Evolutionary conservation across 2,888 invertebrate species (phyloP), one percentile per base, ranked within the genome.

Genomic region (Machimus rusticus): DNA sequence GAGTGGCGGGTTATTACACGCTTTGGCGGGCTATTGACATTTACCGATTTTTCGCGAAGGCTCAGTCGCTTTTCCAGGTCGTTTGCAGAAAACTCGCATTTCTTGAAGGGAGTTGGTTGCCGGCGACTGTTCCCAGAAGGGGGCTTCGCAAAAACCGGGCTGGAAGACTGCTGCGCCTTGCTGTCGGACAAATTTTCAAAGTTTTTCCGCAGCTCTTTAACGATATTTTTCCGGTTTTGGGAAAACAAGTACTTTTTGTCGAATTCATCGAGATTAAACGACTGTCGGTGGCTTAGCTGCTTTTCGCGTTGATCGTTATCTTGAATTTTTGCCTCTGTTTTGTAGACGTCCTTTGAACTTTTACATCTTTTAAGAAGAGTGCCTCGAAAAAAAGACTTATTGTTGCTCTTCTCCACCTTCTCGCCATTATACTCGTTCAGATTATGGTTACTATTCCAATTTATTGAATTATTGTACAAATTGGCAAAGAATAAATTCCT

Each of bases 171-270:
- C n/a, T 19, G 57, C 16, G n/a, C 43, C 39, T 37, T 81, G 31
- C 34, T 57, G 31, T 85, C 77, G 39, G 76, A 37, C 31, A 55
- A 76, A 78, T 87, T 89, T 88, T 89, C 89, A 74, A 89, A 89
- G 87, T 89, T 89, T 79, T 89, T 89, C 6, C 89, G 88, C 78
- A 89, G 74, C 81, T 89, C 89, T 74, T 89, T 88, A 28, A 89
- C 89, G 12, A 88, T 87, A 87, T 87, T 89, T 57, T 88, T 87
- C 9, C 88, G 84, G 85, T 87, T 88, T 34, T 88, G 86, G 9
- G 89, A 88, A 55, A 87, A 89, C 55, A 89, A 76, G 82, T 89
- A 89, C 76, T 88, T 88, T 28, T 87, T 77, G 74, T 89, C 89
- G 46, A 88, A 88, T n/a, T 89, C 88, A 43, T 89, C 89, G 16